Evolutionary conservation across 2,113 vertebrate species (phyloP).

Genomic region (Thamnophis sirtalis): DNA sequence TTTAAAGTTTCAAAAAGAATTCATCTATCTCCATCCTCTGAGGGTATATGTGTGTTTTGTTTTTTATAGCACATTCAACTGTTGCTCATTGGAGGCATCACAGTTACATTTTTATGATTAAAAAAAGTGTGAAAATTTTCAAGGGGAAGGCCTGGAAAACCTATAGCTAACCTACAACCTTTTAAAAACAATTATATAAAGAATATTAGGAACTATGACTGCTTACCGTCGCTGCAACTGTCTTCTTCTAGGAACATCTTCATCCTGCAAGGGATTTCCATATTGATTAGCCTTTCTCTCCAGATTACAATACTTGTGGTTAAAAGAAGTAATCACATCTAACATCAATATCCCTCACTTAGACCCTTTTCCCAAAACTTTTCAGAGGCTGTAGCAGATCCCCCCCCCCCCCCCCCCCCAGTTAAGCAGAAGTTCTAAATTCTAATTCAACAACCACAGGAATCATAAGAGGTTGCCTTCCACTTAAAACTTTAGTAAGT

Average conservation of each 20-base stretch:
- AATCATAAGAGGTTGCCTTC: not conserved
- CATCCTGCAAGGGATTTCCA: constrained; percentile 70
- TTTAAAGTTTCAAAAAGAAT: not conserved
- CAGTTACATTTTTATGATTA: not conserved
- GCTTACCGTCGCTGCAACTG: constrained; percentile 84
- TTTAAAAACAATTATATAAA: not conserved
- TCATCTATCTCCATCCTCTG: not conserved
- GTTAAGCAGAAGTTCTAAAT: not conserved
- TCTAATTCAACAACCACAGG: not conserved
- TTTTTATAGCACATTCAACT: not conserved
- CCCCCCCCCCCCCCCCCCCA: not conserved
- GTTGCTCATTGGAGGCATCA: not conserved
- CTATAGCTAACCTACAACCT: not conserved
- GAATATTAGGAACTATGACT: not conserved
- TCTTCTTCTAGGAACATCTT: constrained; percentile 62
- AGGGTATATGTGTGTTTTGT: not conserved
- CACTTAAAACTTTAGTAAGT: not conserved
- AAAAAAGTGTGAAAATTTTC: not conserved
- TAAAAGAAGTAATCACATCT: not conserved
- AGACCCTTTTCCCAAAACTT: not conserved
- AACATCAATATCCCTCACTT: not conserved
- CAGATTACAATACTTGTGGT: not conserved
- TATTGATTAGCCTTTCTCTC: not conserved
- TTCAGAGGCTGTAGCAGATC: not conserved
- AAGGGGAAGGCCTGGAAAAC: not conserved